Evolutionary conservation across 2,113 vertebrate species (phyloP).

Genomic region (Lampris incognitus): DNA sequence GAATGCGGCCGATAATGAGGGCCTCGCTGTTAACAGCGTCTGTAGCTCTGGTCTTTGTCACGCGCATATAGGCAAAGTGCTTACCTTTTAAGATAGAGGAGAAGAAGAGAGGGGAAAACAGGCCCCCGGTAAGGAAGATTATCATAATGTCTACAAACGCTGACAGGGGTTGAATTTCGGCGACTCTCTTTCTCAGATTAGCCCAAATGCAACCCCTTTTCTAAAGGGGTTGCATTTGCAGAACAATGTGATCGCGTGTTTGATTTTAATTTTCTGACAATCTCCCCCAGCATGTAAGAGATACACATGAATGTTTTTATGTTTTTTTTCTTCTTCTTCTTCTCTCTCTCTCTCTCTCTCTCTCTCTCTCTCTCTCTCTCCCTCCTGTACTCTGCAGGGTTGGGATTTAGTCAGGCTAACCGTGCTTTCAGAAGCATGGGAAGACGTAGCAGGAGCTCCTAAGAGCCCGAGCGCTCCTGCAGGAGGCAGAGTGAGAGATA

Average conservation of each 20-base stretch:
- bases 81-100: slow-evolving; percentile 75
- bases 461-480: slow-evolving; percentile 66
- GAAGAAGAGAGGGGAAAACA: slow-evolving; percentile 48
- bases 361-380: too few species aligned
- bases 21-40: slow-evolving; percentile 79
- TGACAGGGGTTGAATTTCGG: slow-evolving; percentile 81
- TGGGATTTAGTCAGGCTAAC: slow-evolving; percentile 66
- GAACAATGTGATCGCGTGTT: slow-evolving; percentile 82
- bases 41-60: slow-evolving; percentile 80
- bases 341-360: too few species aligned
- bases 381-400: slow-evolving; percentile 57
- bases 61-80: slow-evolving; percentile 79
- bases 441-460: slow-evolving; percentile 61
- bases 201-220: slow-evolving; percentile 44
- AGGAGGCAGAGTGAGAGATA: slow-evolving; percentile 78
- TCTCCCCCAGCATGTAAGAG: slow-evolving; percentile 73
- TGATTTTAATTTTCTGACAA: slow-evolving; percentile 83
- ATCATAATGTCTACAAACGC: slow-evolving; percentile 84
- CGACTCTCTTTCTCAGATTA: slow-evolving; percentile 76
- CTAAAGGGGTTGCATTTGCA: slow-evolving; percentile 69
- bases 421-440: slow-evolving; percentile 60
- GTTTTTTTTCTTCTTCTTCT: slow-evolving; percentile 34
- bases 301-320: slow-evolving; percentile 51
- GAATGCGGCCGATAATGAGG: slow-evolving; percentile 86
- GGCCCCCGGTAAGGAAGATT: slow-evolving; percentile 68